These are phyloP conservation scores for Aspidapion aeneum DNA, from an alignment of 2,888 invertebrate genomes.

Conservation along the genomic window DNA sequence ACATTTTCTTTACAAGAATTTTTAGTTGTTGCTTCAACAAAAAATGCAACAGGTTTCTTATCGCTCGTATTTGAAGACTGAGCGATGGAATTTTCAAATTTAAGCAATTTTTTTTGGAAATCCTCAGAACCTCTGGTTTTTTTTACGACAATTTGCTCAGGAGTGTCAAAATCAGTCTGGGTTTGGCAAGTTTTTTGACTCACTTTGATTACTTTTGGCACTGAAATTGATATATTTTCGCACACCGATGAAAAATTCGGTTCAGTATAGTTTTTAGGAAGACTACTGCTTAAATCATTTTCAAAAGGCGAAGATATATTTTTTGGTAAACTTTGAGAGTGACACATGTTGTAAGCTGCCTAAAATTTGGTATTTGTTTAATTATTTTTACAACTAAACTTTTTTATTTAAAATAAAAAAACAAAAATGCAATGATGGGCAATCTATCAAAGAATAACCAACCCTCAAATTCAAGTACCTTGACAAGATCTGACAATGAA, in stretches of 20 bases:
- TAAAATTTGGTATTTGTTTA: too few relatives aligned
- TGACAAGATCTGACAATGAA: too few relatives aligned
- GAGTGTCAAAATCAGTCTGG: constrained; percentile 44
- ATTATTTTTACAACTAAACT: too few relatives aligned
- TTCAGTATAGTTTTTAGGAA: constrained; percentile 36
- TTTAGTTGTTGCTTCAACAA: constrained; percentile 35
- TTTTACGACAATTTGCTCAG: constrained; percentile 40
- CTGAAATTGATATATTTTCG: not conserved
- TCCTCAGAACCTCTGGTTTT: constrained; percentile 41
- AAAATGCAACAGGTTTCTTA: constrained; percentile 37
- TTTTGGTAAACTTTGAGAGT: constrained; percentile 39
- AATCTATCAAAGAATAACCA: too few relatives aligned
- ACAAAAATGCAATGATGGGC: too few relatives aligned
- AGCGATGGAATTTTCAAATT: constrained; percentile 43
- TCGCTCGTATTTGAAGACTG: constrained; percentile 20
- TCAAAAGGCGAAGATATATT: constrained; percentile 32
- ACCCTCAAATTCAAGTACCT: too few relatives aligned
- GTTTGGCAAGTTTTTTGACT: constrained; percentile 46
- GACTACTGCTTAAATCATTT: constrained; percentile 32
- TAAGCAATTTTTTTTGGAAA: constrained; percentile 45
- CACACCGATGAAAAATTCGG: constrained; percentile 10
- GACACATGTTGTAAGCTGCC: constrained; percentile 22
- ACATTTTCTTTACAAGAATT: constrained; percentile 28
- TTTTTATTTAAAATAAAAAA: too few relatives aligned
- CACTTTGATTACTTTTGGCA: constrained; percentile 41